Percentiles rank a stretch among this genome's conserved stretches.
These are phyloP conservation scores for Argentina silus DNA, from an alignment of 2,797 vertebrate species.

Conservation along the genomic window DNA sequence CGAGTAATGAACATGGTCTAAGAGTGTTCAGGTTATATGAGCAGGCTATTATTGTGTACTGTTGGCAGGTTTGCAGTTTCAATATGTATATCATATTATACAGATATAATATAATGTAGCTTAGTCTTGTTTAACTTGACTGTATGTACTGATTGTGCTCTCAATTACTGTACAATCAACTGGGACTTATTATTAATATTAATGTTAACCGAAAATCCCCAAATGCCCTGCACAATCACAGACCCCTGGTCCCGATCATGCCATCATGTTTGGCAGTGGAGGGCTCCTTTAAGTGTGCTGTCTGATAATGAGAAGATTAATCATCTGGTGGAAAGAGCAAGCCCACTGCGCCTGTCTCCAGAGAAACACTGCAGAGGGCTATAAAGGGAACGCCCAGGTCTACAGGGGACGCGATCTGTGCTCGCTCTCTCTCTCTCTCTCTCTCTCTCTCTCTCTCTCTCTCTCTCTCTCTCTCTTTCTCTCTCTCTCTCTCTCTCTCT, in stretches of 20 bases:
- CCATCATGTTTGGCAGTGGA: conserved; percentile 42
- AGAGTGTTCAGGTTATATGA: background rate
- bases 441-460: conserved; percentile 6
- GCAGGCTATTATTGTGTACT: conserved; percentile 7
- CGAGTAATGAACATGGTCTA: conserved; percentile 4
- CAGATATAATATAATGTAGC: background rate
- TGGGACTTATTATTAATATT: conserved; percentile 29
- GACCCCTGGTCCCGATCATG: conserved; percentile 5
- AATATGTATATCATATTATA: conserved; percentile 1
- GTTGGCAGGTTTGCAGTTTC: background rate
- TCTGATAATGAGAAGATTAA: conserved; percentile 76
- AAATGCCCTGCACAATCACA: background rate
- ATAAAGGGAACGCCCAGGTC: conserved; percentile 56
- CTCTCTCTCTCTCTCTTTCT: background rate
- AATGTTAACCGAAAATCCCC: conserved; percentile 36
- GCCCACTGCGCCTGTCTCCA: conserved; percentile 51
- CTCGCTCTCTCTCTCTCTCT: conserved; percentile 22
- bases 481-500: background rate
- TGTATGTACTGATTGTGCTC: background rate
- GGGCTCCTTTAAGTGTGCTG: conserved; percentile 60
- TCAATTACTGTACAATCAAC: conserved; percentile 4
- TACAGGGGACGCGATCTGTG: conserved; percentile 35
- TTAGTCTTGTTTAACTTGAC: background rate
- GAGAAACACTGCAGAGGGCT: conserved; percentile 51
- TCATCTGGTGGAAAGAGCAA: conserved; percentile 61